Base-by-base conservation (phyloP, 1,140 invertebrate species). In the Phymorhynchus buccinoides region DNA sequence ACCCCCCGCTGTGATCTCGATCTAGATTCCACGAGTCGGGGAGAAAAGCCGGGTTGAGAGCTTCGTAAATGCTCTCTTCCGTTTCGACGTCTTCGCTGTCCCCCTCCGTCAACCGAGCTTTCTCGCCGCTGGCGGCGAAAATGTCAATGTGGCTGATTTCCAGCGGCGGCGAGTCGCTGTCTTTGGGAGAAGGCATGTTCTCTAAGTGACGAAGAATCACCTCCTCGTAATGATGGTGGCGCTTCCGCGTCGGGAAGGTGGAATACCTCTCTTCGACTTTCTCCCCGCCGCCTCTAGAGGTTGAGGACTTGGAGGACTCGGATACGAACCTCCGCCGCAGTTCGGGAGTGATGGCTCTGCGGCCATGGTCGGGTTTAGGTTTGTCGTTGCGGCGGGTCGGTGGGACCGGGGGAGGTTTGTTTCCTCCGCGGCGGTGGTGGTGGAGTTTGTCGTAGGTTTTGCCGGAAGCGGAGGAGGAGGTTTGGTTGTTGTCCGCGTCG, bases 231-330 rank as follows among this genome's bases (percentile, higher is more conserved):
- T 68, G 56, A 41, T 83, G 62, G n/a, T 32, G 18, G 6, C 41
- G 35, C 27, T 62, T 27, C 3, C 81, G 62, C 39, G 81, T 83
- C 3, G 81, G 81, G 39, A 83, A 83, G 4, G 81, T 83, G 62
- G 81, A 83, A n/a, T 83, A 83, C 12, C 81, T 66, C 32, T 68
- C 81, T 30, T 83, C 62, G 3, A 18, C 32, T 37, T 79, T 79
- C n/a, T 79, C 32, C 16, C 77, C 4, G 42, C 6, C 27, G 42
- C n/a, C n/a, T n/a, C n/a, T n/a, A n/a, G n/a, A n/a, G n/a, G n/a
- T n/a, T n/a, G 27, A 32, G n/a, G 81, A 27, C 30, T 62, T 30
- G 27, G 18, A 18, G 12, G n/a, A n/a, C n/a, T 44, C 35, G 0
- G 81, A 16, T 0, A 44, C 39, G 22, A 83, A 32, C 41, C 37